Percentiles rank a stretch among this genome's conserved stretches.
phyloP scores from a whole-genome alignment of 2,113 vertebrate genomes.

The Phalacrocorax carbo region DNA sequence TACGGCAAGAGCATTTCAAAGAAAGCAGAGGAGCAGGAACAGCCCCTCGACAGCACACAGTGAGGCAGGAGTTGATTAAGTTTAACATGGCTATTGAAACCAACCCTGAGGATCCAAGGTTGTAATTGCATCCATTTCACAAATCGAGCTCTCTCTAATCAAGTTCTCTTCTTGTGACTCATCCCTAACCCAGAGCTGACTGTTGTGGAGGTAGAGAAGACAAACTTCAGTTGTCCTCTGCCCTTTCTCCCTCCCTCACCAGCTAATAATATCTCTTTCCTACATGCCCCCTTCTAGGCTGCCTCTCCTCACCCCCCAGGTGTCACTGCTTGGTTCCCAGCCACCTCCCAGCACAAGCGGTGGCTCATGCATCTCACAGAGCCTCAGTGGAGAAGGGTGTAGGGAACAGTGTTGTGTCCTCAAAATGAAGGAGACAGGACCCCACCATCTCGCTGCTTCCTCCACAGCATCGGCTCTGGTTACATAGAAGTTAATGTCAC shows the following conservation, averaged over 20 bases:
- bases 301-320: rapidly evolving
- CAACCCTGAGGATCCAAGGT: not conserved
- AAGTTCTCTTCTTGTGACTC: not conserved
- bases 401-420: not conserved
- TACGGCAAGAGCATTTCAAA: not conserved
- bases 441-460: not conserved
- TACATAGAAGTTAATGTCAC: not conserved
- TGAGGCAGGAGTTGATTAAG: not conserved
- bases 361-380: not conserved
- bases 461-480: not conserved
- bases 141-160: not conserved
- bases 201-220: not conserved
- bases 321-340: not conserved
- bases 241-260: not conserved
- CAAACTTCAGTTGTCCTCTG: not conserved
- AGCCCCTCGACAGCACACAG: not conserved
- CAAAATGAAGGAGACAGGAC: not conserved
- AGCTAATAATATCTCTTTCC: not conserved
- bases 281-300: not conserved
- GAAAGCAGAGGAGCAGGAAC: not conserved
- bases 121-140: not conserved
- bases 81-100: not conserved
- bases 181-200: not conserved
- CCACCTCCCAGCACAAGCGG: not conserved
- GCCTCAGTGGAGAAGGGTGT: not conserved